Percentiles rank a stretch among this genome's conserved stretches.
These are phyloP conservation scores for Muschampia plurimacula DNA, from an alignment of 2,888 invertebrate species.

Conservation along the genomic window DNA sequence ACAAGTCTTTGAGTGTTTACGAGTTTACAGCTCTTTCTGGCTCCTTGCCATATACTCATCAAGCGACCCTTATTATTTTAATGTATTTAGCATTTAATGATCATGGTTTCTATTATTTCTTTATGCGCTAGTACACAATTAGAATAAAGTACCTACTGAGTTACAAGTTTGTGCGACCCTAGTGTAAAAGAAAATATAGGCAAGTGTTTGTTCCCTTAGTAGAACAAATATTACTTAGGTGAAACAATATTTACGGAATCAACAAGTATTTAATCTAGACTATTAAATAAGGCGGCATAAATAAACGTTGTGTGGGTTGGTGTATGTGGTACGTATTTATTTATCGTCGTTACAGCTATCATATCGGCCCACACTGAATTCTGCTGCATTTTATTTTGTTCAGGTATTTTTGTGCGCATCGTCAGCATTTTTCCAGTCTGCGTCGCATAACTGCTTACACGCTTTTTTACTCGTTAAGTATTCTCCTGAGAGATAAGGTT, in stretches of 20 bases:
- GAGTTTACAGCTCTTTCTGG: conserved; percentile 28
- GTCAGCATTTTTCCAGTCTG: conserved; percentile 30
- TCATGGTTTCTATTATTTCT: conserved; percentile 36
- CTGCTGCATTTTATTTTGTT: conserved; percentile 29
- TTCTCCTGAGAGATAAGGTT: conserved; percentile 2
- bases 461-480: conserved; percentile 3
- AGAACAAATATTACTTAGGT: conserved; percentile 14
- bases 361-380: conserved; percentile 26
- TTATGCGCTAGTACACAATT: neutral
- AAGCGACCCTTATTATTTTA: conserved; percentile 43
- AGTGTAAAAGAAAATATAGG: conserved; percentile 11
- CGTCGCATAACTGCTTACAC: conserved; percentile 23
- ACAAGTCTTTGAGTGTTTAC: conserved; percentile 30
- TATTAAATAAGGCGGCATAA: conserved; percentile 31
- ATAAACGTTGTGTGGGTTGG: conserved; percentile 26
- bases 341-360: conserved; percentile 27
- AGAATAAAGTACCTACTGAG: neutral
- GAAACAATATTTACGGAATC: conserved; percentile 5
- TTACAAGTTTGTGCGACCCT: conserved; percentile 14
- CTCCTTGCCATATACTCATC: conserved; percentile 38
- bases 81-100: conserved; percentile 38
- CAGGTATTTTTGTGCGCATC: conserved; percentile 20
- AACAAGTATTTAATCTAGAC: conserved; percentile 20
- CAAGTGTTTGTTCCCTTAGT: conserved; percentile 11
- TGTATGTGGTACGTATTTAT: conserved; percentile 21